Conservation (phyloP, 2,888 invertebrate species). For the Sphinx pinastri region DNA sequence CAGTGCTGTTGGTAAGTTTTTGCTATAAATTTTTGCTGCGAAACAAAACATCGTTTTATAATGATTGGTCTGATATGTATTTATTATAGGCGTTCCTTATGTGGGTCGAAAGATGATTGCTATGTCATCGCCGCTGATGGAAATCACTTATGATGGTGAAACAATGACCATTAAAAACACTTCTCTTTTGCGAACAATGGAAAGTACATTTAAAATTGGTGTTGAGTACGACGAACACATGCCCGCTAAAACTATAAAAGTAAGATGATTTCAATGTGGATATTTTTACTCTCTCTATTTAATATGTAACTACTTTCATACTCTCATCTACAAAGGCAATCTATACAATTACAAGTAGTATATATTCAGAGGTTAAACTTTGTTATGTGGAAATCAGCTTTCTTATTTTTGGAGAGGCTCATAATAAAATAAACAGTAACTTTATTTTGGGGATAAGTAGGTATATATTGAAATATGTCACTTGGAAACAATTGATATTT, state of each 20-base stretch:
- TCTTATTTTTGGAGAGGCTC: no score
- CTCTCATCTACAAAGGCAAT: no score
- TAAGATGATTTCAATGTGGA: slow-evolving; percentile 35
- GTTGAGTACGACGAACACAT: slow-evolving; percentile 87
- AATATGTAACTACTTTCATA: no score
- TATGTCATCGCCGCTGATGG: slow-evolving; percentile 84
- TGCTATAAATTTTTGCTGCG: neutral
- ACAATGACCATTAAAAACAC: slow-evolving; percentile 83
- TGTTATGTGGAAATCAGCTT: no score
- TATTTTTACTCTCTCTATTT: neutral
- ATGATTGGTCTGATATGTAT: neutral
- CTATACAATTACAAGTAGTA: no score
- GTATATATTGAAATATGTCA: no score
- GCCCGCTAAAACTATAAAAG: slow-evolving; percentile 81
- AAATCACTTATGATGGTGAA: slow-evolving; percentile 81
- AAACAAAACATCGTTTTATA: neutral
- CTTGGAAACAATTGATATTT: neutral
- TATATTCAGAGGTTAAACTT: no score
- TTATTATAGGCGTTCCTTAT: slow-evolving; percentile 84
- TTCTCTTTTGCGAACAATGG: slow-evolving; percentile 82
- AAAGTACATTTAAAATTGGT: slow-evolving; percentile 83
- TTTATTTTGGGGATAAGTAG: no score
- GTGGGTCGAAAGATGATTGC: slow-evolving; percentile 87
- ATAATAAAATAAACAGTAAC: no score
- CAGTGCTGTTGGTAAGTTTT: slow-evolving; percentile 81